A percentile compares a stretch with the other conserved stretches of the same genome.
phyloP scores from a whole-genome alignment of 2,888 invertebrate species.

The Terebella lapidaria region DNA sequence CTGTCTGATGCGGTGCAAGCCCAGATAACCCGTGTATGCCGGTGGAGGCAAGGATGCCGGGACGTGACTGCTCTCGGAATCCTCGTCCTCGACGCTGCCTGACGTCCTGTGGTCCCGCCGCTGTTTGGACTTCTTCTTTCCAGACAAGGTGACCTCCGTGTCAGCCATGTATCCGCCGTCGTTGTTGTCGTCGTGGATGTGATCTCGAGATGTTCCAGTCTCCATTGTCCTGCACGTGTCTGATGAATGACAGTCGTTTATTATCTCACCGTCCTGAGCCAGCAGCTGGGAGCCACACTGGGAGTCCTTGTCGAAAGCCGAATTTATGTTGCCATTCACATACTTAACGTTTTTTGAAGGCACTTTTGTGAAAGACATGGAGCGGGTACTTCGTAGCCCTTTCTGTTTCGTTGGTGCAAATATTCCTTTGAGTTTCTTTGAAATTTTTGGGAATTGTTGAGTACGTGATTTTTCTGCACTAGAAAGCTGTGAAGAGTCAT shows the following conservation, averaged over 20 bases:
- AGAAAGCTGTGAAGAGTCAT: not conserved
- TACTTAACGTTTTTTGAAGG: not conserved
- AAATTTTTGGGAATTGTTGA: no score
- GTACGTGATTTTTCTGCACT: not conserved
- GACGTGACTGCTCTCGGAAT: not conserved
- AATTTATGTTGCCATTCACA: not conserved
- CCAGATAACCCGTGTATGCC: constrained; percentile 21
- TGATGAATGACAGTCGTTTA: no score
- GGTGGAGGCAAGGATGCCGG: not conserved
- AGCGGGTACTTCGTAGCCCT: not conserved
- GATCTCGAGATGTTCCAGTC: not conserved
- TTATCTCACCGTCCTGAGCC: not conserved
- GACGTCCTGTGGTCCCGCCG: not conserved
- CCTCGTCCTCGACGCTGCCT: not conserved
- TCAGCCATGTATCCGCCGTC: constrained; percentile 4
- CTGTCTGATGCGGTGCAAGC: constrained; percentile 31
- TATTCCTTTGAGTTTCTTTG: not conserved
- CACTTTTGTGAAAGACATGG: not conserved
- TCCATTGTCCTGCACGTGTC: no score
- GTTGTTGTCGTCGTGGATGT: not conserved
- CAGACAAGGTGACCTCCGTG: not conserved
- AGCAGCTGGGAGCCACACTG: not conserved
- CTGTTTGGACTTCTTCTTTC: not conserved
- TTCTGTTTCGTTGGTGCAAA: not conserved
- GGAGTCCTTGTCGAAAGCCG: not conserved